These are phyloP conservation scores for Vireo altiloquus DNA, from an alignment of 2,113 vertebrate genomes.

Conservation along the genomic window DNA sequence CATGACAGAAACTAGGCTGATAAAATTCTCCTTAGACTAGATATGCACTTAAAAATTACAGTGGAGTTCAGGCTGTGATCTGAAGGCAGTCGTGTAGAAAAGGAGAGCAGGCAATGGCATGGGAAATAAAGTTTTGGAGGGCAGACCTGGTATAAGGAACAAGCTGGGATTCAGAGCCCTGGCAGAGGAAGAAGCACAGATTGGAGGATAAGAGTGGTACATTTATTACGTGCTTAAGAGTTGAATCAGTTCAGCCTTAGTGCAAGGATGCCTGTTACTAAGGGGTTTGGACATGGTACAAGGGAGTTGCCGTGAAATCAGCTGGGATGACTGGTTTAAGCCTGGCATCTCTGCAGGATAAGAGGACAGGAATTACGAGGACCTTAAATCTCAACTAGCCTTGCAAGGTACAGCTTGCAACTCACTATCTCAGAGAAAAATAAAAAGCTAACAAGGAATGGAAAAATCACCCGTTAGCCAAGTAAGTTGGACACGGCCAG, in stretches of 20 bases:
- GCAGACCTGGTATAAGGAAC: neutral
- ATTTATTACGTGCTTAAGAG: neutral
- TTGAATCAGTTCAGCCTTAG: neutral
- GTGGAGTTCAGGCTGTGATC: neutral
- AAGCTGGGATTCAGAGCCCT: neutral
- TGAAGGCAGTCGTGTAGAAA: neutral
- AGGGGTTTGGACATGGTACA: neutral
- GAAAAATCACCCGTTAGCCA: neutral
- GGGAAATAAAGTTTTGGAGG: neutral
- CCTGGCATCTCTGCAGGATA: neutral
- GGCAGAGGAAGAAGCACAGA: neutral
- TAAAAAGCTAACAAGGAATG: neutral
- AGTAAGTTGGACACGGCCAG: neutral
- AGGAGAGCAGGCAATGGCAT: neutral
- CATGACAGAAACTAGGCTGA: neutral
- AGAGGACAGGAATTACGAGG: neutral
- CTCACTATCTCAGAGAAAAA: neutral
- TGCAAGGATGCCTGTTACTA: neutral
- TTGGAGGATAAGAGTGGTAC: neutral
- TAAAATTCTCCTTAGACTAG: neutral
- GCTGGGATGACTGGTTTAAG: neutral
- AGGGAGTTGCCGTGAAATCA: neutral
- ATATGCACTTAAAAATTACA: neutral
- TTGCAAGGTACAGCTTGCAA: neutral
- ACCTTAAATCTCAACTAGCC: neutral